These are phyloP conservation scores for Coregonus clupeaformis DNA, from an alignment of 2,113 vertebrate species.

Conservation along the genomic window DNA sequence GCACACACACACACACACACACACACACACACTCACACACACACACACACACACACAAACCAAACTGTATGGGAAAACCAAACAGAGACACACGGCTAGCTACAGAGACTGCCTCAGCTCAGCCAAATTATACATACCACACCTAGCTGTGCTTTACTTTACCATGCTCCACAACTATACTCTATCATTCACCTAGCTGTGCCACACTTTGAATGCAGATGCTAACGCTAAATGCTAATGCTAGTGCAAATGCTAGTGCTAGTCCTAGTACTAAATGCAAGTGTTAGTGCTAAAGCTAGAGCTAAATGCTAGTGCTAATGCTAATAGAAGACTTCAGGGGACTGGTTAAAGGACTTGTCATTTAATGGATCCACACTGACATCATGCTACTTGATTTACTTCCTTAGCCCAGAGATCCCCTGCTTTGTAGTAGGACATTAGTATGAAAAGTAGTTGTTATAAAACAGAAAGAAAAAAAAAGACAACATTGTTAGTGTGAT, in stretches of 20 bases:
- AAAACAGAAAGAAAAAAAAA: not conserved
- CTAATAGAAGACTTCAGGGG: too few species aligned
- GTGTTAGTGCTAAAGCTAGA: too few species aligned
- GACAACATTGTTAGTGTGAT: too few species aligned
- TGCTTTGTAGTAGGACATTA: not conserved
- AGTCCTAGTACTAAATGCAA: too few species aligned
- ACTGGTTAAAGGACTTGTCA: not conserved
- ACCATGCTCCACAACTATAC: not conserved
- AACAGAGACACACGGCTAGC: not conserved
- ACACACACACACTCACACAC: not conserved
- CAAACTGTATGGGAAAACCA: not conserved
- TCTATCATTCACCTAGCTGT: conserved; percentile 12
- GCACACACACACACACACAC: conserved; percentile 20
- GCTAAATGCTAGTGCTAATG: too few species aligned
- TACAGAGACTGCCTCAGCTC: not conserved
- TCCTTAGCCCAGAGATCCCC: conserved; percentile 12
- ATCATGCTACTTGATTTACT: not conserved
- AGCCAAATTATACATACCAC: not conserved
- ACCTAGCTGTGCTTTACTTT: conserved; percentile 38
- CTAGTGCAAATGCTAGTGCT: not conserved
- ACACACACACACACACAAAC: not conserved
- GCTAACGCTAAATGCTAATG: not conserved
- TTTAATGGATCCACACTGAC: not conserved
- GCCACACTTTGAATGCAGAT: conserved; percentile 8
- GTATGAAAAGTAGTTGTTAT: not conserved